Evolutionary conservation across 2,113 vertebrate species (phyloP).

Genomic region (Upupa epops): DNA sequence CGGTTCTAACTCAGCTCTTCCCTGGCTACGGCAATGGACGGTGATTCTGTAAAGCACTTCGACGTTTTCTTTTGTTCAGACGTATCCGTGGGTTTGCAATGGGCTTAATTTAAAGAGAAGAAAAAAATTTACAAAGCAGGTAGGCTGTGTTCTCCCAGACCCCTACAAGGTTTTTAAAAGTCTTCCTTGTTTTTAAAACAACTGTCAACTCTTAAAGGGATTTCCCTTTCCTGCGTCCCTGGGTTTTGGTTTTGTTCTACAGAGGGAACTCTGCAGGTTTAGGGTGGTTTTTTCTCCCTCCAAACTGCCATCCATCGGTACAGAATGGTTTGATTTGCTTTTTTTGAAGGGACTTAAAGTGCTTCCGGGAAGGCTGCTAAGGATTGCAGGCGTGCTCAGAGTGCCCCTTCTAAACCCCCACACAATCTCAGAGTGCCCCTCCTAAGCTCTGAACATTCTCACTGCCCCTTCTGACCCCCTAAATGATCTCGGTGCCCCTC

Average conservation of each 20-base stretch:
- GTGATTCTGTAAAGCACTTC: constrained; percentile 80
- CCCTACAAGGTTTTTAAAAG: background rate
- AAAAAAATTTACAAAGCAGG: background rate
- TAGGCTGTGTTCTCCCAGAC: constrained; percentile 23
- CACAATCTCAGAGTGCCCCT: no score
- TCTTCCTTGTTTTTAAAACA: constrained; percentile 41
- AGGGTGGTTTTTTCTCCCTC: background rate
- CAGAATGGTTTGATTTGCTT: background rate
- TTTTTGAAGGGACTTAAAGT: background rate
- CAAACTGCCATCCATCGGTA: constrained; percentile 3
- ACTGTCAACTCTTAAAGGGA: constrained; percentile 36
- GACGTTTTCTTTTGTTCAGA: background rate
- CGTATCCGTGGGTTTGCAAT: background rate
- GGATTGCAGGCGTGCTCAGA: background rate
- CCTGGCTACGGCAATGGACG: constrained; percentile 94
- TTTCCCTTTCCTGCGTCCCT: background rate
- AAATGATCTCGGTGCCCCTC: no score
- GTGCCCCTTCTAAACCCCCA: no score
- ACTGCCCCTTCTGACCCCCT: no score
- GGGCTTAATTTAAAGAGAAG: constrained; percentile 70
- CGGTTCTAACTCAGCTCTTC: constrained; percentile 90
- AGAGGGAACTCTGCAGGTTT: background rate
- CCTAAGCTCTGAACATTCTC: no score
- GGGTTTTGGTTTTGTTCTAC: constrained; percentile 13
- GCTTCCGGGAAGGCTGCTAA: constrained; percentile 25